A percentile compares a stretch with the other conserved stretches of the same genome.
Conservation (phyloP, 2,113 vertebrate genomes). For the Hyla sarda region DNA sequence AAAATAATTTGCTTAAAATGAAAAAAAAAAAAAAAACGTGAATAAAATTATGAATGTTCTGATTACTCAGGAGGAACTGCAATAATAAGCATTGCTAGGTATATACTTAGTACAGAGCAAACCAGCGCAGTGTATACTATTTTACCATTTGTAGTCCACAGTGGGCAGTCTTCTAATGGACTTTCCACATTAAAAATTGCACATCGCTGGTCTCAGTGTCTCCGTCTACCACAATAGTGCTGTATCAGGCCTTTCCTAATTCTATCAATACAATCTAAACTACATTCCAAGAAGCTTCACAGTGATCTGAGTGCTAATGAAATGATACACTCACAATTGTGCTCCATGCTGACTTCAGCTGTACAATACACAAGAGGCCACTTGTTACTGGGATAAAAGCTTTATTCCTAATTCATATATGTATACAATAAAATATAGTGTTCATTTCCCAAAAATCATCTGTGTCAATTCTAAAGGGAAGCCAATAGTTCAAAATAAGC, state of each 20-base stretch:
- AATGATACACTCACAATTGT: constrained; percentile 51
- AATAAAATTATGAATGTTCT: background rate
- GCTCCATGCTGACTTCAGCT: constrained; percentile 54
- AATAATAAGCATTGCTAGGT: constrained; percentile 34
- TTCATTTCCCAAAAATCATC: constrained; percentile 52
- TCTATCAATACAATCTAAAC: constrained; percentile 57
- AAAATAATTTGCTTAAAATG: background rate
- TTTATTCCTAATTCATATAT: constrained; percentile 45
- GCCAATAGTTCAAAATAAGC: background rate
- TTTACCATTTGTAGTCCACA: constrained; percentile 37
- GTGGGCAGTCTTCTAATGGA: constrained; percentile 53
- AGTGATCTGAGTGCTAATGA: constrained; percentile 56
- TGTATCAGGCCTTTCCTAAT: constrained; percentile 55
- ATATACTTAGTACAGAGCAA: constrained; percentile 6
- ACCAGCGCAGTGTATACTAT: constrained; percentile 30
- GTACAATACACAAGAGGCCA: constrained; percentile 46
- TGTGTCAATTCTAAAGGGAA: constrained; percentile 5
- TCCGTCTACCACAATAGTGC: constrained; percentile 49
- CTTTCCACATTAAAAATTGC: constrained; percentile 50
- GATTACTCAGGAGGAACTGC: constrained; percentile 16
- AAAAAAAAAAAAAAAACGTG: background rate
- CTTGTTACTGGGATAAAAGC: constrained; percentile 54
- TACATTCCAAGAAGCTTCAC: constrained; percentile 54
- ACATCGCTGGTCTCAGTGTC: constrained; percentile 51
- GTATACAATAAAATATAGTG: constrained; percentile 38